These are phyloP conservation scores for Dasysyrphus albostriatus DNA, from an alignment of 2,888 invertebrate genomes.

Conservation along the genomic window DNA sequence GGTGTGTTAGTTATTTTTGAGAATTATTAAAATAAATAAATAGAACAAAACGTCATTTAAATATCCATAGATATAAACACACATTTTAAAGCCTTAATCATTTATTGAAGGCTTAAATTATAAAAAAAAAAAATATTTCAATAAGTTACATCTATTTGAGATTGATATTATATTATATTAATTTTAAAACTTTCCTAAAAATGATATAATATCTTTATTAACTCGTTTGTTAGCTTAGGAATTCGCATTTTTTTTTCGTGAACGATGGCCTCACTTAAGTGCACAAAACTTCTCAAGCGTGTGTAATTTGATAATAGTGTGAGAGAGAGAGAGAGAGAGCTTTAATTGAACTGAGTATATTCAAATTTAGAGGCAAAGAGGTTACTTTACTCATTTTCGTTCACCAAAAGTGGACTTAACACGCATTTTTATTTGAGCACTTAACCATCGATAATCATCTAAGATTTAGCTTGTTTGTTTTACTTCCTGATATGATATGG, in stretches of 20 bases:
- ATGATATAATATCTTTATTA: slow-evolving; percentile 9
- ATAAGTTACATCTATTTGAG: not conserved
- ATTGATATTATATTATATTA: not conserved
- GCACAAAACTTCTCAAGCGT: not conserved
- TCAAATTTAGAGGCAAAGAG: not conserved
- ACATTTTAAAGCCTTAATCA: not conserved
- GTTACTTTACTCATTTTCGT: not conserved
- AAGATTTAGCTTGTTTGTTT: not conserved
- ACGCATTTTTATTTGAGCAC: not conserved
- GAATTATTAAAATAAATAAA: not conserved
- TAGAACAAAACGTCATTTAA: not conserved
- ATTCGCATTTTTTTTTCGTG: slow-evolving; percentile 11
- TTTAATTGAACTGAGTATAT: not conserved
- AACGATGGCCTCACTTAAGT: not conserved
- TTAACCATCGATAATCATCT: slow-evolving; percentile 2
- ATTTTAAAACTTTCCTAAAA: not conserved
- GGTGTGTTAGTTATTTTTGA: not conserved
- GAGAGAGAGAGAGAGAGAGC: not conserved
- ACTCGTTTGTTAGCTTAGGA: slow-evolving; percentile 4
- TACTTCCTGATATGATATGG: slow-evolving; percentile 56
- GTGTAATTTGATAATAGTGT: not conserved
- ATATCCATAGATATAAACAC: too few relatives aligned
- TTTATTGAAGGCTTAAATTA: not conserved
- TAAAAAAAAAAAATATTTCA: not conserved
- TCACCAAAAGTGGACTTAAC: not conserved